These are phyloP conservation scores for Drosophila willistoni DNA, from an alignment of 1,140 invertebrate species.

Conservation along the genomic window DNA sequence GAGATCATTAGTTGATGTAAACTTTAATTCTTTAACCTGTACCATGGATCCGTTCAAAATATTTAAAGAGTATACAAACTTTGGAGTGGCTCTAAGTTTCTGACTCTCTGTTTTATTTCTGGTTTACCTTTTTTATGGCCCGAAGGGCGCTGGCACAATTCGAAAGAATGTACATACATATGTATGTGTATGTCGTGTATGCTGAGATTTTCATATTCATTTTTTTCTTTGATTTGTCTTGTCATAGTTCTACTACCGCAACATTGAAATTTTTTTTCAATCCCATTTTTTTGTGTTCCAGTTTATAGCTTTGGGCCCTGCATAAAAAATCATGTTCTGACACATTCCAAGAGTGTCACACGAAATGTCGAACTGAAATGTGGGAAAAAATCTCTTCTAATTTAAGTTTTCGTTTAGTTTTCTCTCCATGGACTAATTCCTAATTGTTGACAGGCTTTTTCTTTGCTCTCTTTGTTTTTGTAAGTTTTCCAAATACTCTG, in stretches of 20 bases:
- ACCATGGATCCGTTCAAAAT: too few relatives aligned
- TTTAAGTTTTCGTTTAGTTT: background rate
- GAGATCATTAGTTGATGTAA: too few relatives aligned
- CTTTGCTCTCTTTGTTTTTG: background rate
- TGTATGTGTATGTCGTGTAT: background rate
- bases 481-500: conserved; percentile 46
- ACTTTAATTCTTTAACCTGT: too few relatives aligned
- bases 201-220: background rate
- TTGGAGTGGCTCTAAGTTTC: too few relatives aligned
- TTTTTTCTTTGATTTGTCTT: conserved; percentile 19
- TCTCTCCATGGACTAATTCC: background rate
- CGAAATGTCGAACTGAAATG: background rate
- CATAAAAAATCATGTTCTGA: background rate
- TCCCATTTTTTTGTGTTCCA: conserved; percentile 19
- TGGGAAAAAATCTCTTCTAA: background rate
- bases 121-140: background rate
- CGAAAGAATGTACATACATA: conserved; percentile 9
- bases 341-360: conserved; percentile 5
- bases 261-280: conserved; percentile 34
- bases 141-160: conserved; percentile 3
- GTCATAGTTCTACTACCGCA: conserved; percentile 42
- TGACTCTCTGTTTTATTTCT: background rate
- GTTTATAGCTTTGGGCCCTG: background rate
- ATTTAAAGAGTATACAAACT: too few relatives aligned
- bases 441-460: conserved; percentile 32